Percentiles rank a stretch among this genome's conserved stretches.
phyloP scores from a whole-genome alignment of 35 echinoderm and acorn worm genomes.

The Apostichopus californicus region DNA sequence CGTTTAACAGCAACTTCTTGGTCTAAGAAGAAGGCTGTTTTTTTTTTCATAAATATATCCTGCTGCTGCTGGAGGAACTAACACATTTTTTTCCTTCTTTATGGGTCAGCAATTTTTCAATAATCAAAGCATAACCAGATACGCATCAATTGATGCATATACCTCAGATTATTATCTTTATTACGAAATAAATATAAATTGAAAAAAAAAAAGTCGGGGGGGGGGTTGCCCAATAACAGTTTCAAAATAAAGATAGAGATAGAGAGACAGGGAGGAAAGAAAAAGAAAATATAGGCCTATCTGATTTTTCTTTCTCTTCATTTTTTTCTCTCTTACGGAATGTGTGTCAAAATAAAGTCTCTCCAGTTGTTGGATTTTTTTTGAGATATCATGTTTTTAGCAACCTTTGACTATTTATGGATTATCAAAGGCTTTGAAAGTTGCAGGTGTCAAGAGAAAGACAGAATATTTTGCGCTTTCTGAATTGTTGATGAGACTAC shows the following conservation, averaged over 20 bases:
- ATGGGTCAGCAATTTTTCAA: slow-evolving; percentile 30
- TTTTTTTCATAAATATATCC: not conserved
- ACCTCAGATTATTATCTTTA: not conserved
- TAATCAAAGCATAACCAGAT: slow-evolving; percentile 4
- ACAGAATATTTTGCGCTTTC: not conserved
- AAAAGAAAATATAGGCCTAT: too few relatives aligned
- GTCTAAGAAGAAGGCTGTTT: not conserved
- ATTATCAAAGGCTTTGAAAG: not conserved
- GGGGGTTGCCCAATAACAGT: not conserved
- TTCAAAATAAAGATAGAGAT: not conserved
- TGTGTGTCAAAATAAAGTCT: too few relatives aligned
- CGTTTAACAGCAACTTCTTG: not conserved
- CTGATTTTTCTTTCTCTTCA: too few relatives aligned
- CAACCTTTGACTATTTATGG: not conserved
- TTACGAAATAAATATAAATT: not conserved
- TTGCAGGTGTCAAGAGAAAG: not conserved
- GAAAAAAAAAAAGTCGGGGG: not conserved
- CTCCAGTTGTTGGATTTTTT: too few relatives aligned
- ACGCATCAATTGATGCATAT: not conserved
- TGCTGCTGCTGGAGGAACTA: not conserved
- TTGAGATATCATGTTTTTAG: too few relatives aligned
- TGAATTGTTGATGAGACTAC: not conserved
- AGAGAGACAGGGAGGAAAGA: too few relatives aligned
- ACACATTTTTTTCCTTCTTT: not conserved
- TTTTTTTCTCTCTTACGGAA: too few relatives aligned